Evolutionary conservation across 2,797 vertebrate species (phyloP), one percentile per base, ranked within the genome.

Genomic region (Buceros bicornis): DNA sequence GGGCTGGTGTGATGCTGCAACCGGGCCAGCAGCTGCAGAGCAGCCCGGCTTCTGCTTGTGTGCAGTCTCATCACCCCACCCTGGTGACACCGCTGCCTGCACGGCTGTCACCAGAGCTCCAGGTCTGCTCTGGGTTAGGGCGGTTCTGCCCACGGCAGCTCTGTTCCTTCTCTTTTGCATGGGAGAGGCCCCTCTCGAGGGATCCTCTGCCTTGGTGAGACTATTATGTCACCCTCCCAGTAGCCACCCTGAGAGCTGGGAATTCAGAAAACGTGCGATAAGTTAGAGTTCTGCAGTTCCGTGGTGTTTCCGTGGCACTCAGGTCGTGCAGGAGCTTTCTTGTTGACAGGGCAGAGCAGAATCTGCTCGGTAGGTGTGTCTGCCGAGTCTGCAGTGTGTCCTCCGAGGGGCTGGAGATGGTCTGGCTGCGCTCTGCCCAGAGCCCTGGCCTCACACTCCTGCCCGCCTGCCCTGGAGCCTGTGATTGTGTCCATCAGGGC

Each of bases 391-490:
- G 42, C 35, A 40, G 28, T 8, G 50, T 10, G 31, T 20, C 24
- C 28, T 35, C 26, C 0, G 0, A 67, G 54, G 48, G 43, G 53
- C 37, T 16, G 42, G n/a, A 26, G 1, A 2, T 8, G 62, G 53
- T 2, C 31, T 4, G 18, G 67, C 53, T 16, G 2, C 14, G 45
- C 72, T 70, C 35, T 76, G 64, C 58, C 64, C 76, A 40, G 16
- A 65, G 21, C 53, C 71, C 43, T n/a, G 48, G 21, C 3, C 57
- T 62, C 6, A 13, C 53, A 3, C 28, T 25, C 28, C 73, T 53
- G 28, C 37, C 53, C 20, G 13, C 43, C 82, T 0, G 0, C 13
- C 48, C 62, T 16, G n/a, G 29, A 82, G 48, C 4, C 0, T 0
- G 10, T 26, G 37, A 28, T n/a, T 6, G 1, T 9, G 7, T 19